Evolutionary conservation across 2,113 vertebrate species (phyloP).

Genomic region (Psittacus erithacus): DNA sequence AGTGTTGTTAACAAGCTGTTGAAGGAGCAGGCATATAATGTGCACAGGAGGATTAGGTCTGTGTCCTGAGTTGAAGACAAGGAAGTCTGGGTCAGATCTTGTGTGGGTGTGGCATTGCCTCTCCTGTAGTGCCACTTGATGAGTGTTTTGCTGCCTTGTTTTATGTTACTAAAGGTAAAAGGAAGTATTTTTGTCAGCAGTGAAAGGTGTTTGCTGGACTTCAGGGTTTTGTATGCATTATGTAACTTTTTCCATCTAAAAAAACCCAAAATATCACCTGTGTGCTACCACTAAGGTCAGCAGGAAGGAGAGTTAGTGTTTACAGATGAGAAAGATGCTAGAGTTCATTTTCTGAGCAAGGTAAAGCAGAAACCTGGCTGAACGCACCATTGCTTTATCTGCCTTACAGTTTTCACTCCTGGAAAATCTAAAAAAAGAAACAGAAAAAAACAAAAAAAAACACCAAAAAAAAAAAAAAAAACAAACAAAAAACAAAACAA

Average conservation of each 20-base stretch:
- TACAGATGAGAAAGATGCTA: not conserved
- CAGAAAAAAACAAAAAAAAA: not conserved
- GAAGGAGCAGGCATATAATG: not conserved
- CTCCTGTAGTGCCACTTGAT: not conserved
- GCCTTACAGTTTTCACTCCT: not conserved
- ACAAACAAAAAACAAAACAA: not conserved
- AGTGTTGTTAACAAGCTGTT: not conserved
- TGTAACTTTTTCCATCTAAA: not conserved
- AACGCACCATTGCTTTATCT: not conserved
- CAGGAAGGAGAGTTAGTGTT: not conserved
- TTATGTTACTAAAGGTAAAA: not conserved
- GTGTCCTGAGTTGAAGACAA: not conserved
- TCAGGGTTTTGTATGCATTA: too few relatives aligned
- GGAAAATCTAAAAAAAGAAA: too few relatives aligned
- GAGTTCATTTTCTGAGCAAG: not conserved
- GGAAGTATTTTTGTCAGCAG: not conserved
- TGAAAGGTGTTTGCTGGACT: not conserved
- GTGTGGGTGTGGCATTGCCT: not conserved
- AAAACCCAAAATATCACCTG: not conserved
- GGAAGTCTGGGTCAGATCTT: not conserved
- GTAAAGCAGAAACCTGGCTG: not conserved
- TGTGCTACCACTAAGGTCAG: not conserved
- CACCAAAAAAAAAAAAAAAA: not conserved
- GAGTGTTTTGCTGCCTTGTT: not conserved
- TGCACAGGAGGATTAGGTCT: fast-evolving